Base-by-base conservation (phyloP, 1,140 invertebrate genomes). In the Cotesia chilonis region DNA sequence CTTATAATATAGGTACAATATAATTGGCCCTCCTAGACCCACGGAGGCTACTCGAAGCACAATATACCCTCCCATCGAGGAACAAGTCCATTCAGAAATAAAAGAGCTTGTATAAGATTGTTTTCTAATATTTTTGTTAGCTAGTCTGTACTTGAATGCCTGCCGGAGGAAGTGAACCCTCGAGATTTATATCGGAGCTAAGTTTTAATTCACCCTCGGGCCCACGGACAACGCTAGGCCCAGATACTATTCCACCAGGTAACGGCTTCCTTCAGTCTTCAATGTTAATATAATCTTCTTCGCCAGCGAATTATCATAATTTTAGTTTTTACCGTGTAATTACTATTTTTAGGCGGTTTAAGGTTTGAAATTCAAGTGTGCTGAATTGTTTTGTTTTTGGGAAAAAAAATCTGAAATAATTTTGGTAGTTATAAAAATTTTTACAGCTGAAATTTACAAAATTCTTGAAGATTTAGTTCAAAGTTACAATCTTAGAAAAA, bases 51-150 rank as follows among this genome's bases (percentile, higher is more conserved):
- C 80, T 82, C 73, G 75, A 82, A 77, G 75, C 72, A 78, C 80
- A 80, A 79, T 79, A 74, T 73, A 73, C 66, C 73, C 73, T 73
- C 54, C 66, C 77, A 78, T 79, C 78, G 77, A 78, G 76, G 74
- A 72, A 59, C 72, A 72, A 68, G 69, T 61, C 75, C 74, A 80
- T 82, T 79, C 79, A 80, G 65, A 70, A 63, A 73, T 47, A 47
- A 47, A 47, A 47, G 41, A 47, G 41, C 41, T 47, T 47, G 67
- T 72, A 75, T 68, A 79, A 80, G 78, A 82, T 79, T 80, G 79
- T 82, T 82, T 82, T 82, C 77, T 79, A 81, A 81, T 80, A 80
- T 80, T 81, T 80, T 80, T 76, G 79, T 79, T 81, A 71, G 71
- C 60, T 75, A 70, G 68, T 76, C 38, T 74, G 69, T 28, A 28